These are phyloP conservation scores for Prosapia bicincta DNA, from an alignment of 2,888 invertebrate species.

Conservation along the genomic window DNA sequence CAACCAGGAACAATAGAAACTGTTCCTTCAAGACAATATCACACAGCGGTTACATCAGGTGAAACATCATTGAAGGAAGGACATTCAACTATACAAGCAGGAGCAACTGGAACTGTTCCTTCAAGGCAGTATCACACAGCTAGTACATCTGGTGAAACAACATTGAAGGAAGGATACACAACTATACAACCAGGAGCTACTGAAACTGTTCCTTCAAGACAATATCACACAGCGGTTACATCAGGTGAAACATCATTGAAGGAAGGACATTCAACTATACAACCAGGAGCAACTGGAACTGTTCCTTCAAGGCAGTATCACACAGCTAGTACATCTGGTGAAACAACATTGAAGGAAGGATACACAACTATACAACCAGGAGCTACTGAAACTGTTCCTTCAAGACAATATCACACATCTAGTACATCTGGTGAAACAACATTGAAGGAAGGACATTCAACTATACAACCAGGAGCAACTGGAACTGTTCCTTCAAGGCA, in stretches of 20 bases:
- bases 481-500: neutral
- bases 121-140: neutral
- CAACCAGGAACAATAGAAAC: conserved; percentile 20
- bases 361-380: neutral
- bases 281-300: neutral
- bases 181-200: neutral
- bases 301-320: neutral
- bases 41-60: neutral
- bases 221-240: neutral
- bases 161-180: neutral
- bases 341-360: neutral
- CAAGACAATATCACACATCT: neutral
- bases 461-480: neutral
- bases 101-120: neutral
- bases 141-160: neutral
- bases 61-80: neutral
- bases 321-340: neutral
- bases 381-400: neutral
- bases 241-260: neutral
- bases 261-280: neutral
- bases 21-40: neutral
- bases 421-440: neutral
- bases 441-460: neutral
- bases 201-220: neutral
- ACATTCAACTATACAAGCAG: neutral